Percentiles rank a stretch among this genome's conserved stretches.
These are phyloP conservation scores for Caprella mutica DNA, from an alignment of 2,888 invertebrate genomes.

Conservation along the genomic window DNA sequence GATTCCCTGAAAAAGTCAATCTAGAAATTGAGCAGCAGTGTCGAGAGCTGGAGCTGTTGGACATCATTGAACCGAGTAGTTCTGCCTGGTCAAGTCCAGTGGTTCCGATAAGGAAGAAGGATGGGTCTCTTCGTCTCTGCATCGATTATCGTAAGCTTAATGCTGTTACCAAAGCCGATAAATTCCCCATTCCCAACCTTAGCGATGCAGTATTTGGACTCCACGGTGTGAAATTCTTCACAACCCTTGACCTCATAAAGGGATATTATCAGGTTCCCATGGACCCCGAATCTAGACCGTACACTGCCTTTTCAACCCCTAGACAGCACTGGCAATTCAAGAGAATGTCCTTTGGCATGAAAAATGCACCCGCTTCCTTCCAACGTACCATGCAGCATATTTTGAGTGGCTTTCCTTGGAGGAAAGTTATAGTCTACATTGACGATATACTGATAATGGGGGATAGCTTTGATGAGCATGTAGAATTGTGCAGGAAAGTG, in stretches of 20 bases:
- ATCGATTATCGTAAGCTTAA: background rate
- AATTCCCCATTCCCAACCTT: background rate
- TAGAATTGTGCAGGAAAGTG: background rate
- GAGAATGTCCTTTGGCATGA: background rate
- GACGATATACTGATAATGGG: constrained; percentile 1
- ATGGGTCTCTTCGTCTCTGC: background rate
- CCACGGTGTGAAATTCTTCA: constrained; percentile 5
- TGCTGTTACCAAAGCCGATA: background rate
- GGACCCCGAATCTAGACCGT: background rate
- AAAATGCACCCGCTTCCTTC: constrained; percentile 1
- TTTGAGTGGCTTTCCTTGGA: background rate
- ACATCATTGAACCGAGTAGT: too few species aligned
- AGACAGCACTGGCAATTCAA: background rate
- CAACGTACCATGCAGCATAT: background rate
- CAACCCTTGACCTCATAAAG: background rate
- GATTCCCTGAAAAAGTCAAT: too few species aligned
- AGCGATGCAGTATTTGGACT: constrained; percentile 6
- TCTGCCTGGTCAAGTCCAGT: too few species aligned
- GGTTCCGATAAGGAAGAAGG: background rate
- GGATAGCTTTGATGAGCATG: background rate
- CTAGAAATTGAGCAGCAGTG: too few species aligned
- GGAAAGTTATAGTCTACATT: background rate
- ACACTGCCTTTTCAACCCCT: background rate
- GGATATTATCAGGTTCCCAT: background rate
- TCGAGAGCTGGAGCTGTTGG: too few species aligned